Percentiles rank a stretch among this genome's conserved stretches.
Evolutionary conservation across 2,888 invertebrate species (phyloP).

Genomic region (Oscheius sp.): DNA sequence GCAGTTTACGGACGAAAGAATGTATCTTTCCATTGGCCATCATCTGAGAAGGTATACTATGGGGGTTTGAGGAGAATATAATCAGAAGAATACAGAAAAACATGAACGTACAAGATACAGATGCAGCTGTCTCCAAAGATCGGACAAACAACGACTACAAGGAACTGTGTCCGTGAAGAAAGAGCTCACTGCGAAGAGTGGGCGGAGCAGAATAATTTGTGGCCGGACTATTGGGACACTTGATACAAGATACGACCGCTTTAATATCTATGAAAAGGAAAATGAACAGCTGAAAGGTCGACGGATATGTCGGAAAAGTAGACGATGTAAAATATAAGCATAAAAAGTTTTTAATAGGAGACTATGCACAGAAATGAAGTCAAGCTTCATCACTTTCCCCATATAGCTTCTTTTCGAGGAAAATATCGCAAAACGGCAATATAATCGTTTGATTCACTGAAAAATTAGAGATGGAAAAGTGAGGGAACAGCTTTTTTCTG

Average conservation of each 20-base stretch:
- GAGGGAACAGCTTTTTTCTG: no score
- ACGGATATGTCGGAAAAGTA: background rate
- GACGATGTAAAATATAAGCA: background rate
- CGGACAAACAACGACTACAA: background rate
- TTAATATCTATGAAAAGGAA: background rate
- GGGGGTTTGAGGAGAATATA: background rate
- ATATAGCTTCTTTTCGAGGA: no score
- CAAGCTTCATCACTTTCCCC: no score
- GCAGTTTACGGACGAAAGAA: slow-evolving; percentile 13
- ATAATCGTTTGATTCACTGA: no score
- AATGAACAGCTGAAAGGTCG: background rate
- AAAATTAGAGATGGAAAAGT: no score
- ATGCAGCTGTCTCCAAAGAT: background rate
- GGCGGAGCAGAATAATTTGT: slow-evolving; percentile 19
- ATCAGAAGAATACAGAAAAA: background rate
- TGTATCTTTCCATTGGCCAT: slow-evolving; percentile 12
- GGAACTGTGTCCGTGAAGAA: background rate
- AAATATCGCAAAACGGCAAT: no score
- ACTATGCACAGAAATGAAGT: background rate
- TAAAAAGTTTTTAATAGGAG: background rate
- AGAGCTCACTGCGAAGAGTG: no score
- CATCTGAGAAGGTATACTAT: background rate
- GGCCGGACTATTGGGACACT: background rate
- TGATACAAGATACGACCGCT: slow-evolving; percentile 2
- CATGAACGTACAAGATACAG: background rate